These are phyloP conservation scores for Thymelicus acteon DNA, from an alignment of 2,888 invertebrate genomes.

Conservation along the genomic window DNA sequence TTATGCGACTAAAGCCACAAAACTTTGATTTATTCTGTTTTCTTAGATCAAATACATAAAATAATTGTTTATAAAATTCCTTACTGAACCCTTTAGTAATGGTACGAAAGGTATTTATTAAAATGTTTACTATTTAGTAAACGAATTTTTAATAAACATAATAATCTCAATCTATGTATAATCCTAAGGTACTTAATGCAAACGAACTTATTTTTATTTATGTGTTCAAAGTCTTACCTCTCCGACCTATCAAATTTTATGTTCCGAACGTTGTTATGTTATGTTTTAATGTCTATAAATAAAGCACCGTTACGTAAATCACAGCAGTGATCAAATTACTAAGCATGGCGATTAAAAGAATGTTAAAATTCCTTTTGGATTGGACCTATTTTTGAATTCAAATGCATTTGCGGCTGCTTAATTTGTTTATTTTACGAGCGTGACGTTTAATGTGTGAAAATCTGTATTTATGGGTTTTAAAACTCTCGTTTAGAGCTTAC, in stretches of 20 bases:
- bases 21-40: too few relatives aligned
- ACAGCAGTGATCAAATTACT: slow-evolving; percentile 4
- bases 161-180: too few relatives aligned
- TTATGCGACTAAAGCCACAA: slow-evolving; percentile 7
- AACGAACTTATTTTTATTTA: background rate
- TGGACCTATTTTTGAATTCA: slow-evolving; percentile 8
- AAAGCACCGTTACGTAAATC: background rate
- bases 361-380: slow-evolving; percentile 17
- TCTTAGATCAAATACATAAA: too few relatives aligned
- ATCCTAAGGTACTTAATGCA: too few relatives aligned
- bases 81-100: too few relatives aligned
- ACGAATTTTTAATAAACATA: too few relatives aligned
- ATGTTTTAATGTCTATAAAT: background rate
- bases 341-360: slow-evolving; percentile 22
- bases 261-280: background rate
- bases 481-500: background rate
- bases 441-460: background rate
- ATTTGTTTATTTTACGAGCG: slow-evolving; percentile 25
- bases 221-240: background rate
- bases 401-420: slow-evolving; percentile 19
- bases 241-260: background rate
- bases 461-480: slow-evolving; percentile 11
- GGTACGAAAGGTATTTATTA: too few relatives aligned
- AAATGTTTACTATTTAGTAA: too few relatives aligned
- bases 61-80: too few relatives aligned